Conservation (phyloP, 2,888 invertebrate genomes). For the Parnassius smintheus region DNA sequence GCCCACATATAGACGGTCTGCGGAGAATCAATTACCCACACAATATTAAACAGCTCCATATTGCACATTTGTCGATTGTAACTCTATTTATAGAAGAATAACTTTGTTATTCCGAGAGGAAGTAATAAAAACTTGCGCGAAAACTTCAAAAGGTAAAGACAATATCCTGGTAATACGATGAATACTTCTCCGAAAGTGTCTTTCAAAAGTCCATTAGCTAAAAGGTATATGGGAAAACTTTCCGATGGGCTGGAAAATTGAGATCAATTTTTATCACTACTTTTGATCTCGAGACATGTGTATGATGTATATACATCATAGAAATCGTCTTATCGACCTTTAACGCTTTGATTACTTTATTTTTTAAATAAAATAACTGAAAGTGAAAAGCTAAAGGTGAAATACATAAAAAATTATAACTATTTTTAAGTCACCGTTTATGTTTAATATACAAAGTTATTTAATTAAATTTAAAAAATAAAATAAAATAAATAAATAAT, state of each 20-base stretch:
- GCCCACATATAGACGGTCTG: conserved; percentile 28
- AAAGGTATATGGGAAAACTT: conserved; percentile 26
- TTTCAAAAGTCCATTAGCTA: conserved; percentile 29
- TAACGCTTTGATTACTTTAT: no score
- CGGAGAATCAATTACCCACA: conserved; percentile 37
- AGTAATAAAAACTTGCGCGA: conserved; percentile 24
- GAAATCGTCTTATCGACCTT: no score
- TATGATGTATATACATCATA: no score
- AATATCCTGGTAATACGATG: conserved; percentile 24
- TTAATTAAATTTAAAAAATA: no score
- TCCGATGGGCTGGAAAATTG: conserved; percentile 26
- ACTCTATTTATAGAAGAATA: neutral
- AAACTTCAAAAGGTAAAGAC: conserved; percentile 22
- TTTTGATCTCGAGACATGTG: conserved; percentile 9
- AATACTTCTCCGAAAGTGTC: conserved; percentile 26
- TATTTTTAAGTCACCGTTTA: no score
- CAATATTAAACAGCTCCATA: conserved; percentile 30
- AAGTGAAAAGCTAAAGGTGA: no score
- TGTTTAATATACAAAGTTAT: no score
- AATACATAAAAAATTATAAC: no score
- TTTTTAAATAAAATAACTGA: no score
- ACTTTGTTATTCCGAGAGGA: neutral
- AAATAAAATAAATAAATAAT: no score
- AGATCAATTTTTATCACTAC: conserved; percentile 24
- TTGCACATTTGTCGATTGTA: conserved; percentile 1